A percentile compares a stretch with the other conserved stretches of the same genome.
Evolutionary conservation across 2,113 vertebrate genomes (phyloP).

Genomic region (Macquaria ambigua): DNA sequence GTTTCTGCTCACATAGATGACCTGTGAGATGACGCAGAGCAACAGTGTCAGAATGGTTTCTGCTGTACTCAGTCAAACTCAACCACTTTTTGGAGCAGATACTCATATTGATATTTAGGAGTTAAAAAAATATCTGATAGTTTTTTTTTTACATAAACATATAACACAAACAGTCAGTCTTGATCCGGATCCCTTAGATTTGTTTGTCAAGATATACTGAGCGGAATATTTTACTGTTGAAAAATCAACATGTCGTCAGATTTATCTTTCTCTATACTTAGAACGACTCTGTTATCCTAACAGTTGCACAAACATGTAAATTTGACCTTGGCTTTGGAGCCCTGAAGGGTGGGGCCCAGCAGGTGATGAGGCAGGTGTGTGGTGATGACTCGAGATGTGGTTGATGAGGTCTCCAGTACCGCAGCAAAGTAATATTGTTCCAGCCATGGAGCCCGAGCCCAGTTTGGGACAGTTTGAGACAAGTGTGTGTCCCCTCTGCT

Average conservation of each 20-base stretch:
- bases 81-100: too few species aligned
- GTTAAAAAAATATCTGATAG: background rate
- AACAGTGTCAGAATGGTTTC: background rate
- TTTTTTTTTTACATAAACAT: background rate
- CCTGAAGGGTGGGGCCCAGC: constrained; percentile 81
- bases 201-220: background rate
- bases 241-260: background rate
- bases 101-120: background rate
- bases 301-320: background rate
- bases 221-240: background rate
- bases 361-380: constrained; percentile 86
- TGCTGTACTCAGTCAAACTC: background rate
- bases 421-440: constrained; percentile 86
- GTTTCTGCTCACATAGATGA: constrained; percentile 90
- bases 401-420: constrained; percentile 49
- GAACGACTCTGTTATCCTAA: background rate
- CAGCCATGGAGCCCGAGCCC: constrained; percentile 88
- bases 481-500: constrained; percentile 79
- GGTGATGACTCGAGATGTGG: constrained; percentile 82
- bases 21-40: constrained; percentile 69
- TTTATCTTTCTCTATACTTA: background rate
- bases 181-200: background rate
- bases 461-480: constrained; percentile 86
- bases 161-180: background rate
- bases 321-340: constrained; percentile 85